phyloP scores from a whole-genome alignment of 2,113 vertebrate species.

The Passer montanus region DNA sequence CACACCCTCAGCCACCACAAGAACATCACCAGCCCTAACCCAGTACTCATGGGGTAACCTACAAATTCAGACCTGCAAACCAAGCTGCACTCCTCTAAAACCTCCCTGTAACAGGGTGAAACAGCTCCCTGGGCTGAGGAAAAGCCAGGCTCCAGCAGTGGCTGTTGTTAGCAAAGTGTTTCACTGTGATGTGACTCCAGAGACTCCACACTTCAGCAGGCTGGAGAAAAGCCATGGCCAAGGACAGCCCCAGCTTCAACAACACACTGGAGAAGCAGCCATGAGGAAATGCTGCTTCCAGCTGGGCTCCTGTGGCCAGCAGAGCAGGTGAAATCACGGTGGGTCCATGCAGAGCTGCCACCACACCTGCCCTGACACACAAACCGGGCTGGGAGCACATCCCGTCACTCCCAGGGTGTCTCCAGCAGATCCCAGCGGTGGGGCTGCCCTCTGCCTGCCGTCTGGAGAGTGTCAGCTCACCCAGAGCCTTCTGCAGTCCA shows the following conservation, averaged over 20 bases:
- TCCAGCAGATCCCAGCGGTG: background rate
- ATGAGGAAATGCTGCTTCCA: too few species aligned
- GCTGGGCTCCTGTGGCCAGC: background rate
- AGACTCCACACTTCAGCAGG: background rate
- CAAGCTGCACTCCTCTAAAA: background rate
- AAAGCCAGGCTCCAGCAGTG: background rate
- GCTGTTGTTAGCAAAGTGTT: background rate
- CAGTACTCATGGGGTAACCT: rapidly evolving
- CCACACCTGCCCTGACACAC: rapidly evolving
- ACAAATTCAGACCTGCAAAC: background rate
- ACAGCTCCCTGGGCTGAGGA: background rate
- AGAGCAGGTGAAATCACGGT: rapidly evolving
- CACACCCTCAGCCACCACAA: background rate
- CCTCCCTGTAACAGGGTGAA: background rate
- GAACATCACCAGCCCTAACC: background rate
- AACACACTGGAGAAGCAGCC: background rate
- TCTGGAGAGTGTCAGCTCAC: background rate
- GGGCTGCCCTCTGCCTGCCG: conserved; percentile 55
- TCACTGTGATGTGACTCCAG: background rate
- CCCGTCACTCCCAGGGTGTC: rapidly evolving
- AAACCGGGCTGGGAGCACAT: background rate
- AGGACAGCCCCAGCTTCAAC: background rate
- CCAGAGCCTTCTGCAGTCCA: background rate
- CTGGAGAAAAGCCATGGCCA: background rate
- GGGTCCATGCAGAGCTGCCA: rapidly evolving